Evolutionary conservation across 2,113 vertebrate genomes (phyloP).

Genomic region (Forbesichthys agassizii): DNA sequence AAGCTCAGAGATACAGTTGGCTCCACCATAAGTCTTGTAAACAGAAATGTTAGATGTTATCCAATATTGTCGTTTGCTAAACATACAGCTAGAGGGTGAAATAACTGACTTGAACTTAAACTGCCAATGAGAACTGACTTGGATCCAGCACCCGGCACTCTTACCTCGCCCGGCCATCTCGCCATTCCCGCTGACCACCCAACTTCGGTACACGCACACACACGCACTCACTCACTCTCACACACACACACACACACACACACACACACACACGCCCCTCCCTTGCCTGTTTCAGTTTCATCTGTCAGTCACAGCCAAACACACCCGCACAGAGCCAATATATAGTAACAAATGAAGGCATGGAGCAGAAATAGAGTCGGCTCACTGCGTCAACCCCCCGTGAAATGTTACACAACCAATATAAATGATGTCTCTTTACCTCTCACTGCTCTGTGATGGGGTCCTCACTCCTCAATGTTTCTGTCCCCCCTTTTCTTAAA

Average conservation of each 20-base stretch:
- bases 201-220: constrained; percentile 23
- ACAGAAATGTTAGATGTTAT: too few species aligned
- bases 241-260: constrained; percentile 25
- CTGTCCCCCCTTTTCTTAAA: neutral
- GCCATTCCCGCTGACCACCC: neutral
- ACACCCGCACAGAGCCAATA: constrained; percentile 65
- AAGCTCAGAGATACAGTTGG: too few species aligned
- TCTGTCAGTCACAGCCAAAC: constrained; percentile 65
- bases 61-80: too few species aligned
- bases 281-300: constrained; percentile 60
- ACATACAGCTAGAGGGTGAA: too few species aligned
- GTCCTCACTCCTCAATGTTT: constrained; percentile 33
- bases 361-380: constrained; percentile 57
- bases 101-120: neutral
- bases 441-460: constrained; percentile 21
- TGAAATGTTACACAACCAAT: constrained; percentile 1
- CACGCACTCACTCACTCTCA: too few species aligned
- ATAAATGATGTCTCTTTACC: constrained; percentile 38
- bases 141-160: constrained; percentile 33
- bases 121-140: neutral
- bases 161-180: constrained; percentile 22
- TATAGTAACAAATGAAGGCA: constrained; percentile 60
- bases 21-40: too few species aligned
- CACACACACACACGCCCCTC: constrained; percentile 43
- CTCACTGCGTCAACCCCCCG: constrained; percentile 8